Conservation (phyloP, 2,888 invertebrate species). For the Melanophora roralis region DNA sequence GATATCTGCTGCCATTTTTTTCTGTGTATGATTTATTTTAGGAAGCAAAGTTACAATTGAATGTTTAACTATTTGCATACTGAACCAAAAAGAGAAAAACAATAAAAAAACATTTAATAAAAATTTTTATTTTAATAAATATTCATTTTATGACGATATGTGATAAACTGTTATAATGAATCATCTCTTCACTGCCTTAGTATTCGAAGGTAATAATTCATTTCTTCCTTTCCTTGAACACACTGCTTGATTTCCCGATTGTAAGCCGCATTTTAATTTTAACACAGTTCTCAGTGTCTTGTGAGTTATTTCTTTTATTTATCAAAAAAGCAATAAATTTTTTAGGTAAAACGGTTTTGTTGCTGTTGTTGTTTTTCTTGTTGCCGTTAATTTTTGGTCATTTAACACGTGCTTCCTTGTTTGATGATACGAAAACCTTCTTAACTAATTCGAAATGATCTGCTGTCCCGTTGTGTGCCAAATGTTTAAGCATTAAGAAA, state of each 20-base stretch:
- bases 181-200: neutral
- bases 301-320: constrained; percentile 8
- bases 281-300: constrained; percentile 34
- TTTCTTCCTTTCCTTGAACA: constrained; percentile 26
- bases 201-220: constrained; percentile 7
- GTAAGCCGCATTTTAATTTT: neutral
- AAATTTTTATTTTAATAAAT: no score
- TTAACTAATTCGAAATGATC: constrained; percentile 1
- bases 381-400: constrained; percentile 26
- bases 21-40: constrained; percentile 33
- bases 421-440: constrained; percentile 21
- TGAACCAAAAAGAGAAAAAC: neutral
- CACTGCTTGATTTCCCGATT: neutral
- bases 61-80: constrained; percentile 46
- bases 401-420: constrained; percentile 46
- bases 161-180: neutral
- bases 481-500: neutral
- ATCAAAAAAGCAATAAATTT: constrained; percentile 46
- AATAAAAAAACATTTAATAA: neutral
- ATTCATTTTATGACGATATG: no score
- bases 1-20: no score
- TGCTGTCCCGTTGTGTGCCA: constrained; percentile 30
- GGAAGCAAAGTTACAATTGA: constrained; percentile 3
- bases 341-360: constrained; percentile 36
- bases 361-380: neutral